Base-by-base conservation (phyloP, 2,113 vertebrate genomes). In the Chelonoidis abingdonii region DNA sequence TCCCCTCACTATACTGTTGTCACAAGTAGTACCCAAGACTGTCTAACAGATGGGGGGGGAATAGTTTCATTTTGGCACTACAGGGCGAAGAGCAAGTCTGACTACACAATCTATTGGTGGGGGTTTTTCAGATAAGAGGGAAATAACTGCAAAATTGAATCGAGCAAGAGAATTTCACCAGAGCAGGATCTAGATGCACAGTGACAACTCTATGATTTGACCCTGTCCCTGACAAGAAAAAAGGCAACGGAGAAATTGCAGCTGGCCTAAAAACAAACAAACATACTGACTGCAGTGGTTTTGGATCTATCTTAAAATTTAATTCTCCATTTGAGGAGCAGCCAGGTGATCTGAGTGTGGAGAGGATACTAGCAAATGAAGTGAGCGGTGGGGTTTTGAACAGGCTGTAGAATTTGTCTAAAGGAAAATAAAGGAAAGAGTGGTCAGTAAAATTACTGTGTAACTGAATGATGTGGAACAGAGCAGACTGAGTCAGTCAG, bases 101-200 rank as follows among this genome's bases (percentile, higher is more conserved):
- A 54, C 21, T 54, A 54, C 53, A 54, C 21, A 54, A 54, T 54
- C 53, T 47, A 59, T 65, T 80, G 2, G 14, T 24, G 1, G 0
- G 1, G 22, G 49, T 6, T 69, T 41, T 13, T 38, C 69, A 56
- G n/a, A 44, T 1, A 0, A 1, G 35, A 21, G 57, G 8, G 38
- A 14, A 6, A 72, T 4, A 0, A 8, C 2, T 0, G 11, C 16
- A 41, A 31, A 49, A 49, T 10, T 10, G 47, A 49, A 49, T 10
- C 52, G 50, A 8, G 52, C 35, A 19, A 41, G 65, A 14, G 65
- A 9, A 65, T 35, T 62, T 27, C 54, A 38, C 75, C 49, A 69
- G 41, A 86, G 86, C 69, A 84, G 56, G 72, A 89, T 56, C 80
- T 62, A n/a, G n/a, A 69, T 8, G 1, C 17, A 2, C 62, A n/a